Base-by-base conservation (phyloP, 2,888 invertebrate genomes). In the Pomacea canaliculata region DNA sequence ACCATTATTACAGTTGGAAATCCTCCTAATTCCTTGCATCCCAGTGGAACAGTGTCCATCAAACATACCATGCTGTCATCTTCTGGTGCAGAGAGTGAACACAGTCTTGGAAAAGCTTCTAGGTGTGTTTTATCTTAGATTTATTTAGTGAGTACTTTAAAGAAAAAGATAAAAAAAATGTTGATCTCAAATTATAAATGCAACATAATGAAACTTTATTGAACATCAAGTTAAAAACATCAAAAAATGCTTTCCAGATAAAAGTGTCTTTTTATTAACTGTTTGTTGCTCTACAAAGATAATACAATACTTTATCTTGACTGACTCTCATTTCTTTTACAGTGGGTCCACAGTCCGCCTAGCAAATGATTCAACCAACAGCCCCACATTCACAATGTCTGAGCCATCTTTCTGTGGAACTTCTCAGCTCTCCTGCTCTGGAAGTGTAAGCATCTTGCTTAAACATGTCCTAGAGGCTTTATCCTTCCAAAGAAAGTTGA, bases 1-100 rank as follows among this genome's bases (percentile, higher is more conserved):
- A 89, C 89, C 0, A 86, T 89, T 63, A 89, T 90, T 78, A 89
- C 87, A 4, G 87, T 90, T 8, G 89, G 89, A 37, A 88, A 88
- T 80, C 88, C 87, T 19, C 84, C 85, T 27, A 83, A 82, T 60
- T 76, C 83, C 37, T 83, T 83, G 18, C 86, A 85, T 70, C 86
- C 87, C 49, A 85, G 86, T 78, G 84, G 84, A 46, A 86, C 84
- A 8, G 83, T 86, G 51, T 84, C 85, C 13, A 85, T 86, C 48
- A 83, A 86, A 59, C 83, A 82, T 69, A 82, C 81, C 23, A 78
- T 81, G 13, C 77, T 84, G 59, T 81, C 85, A 9, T 78, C 82
- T 51, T 83, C 82, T 73, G 63, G 77, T 37, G 78, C 81, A 27
- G 85, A 83, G 49, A 87, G 86, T 78, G 82, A 86, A 67, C 86